Percentiles rank a stretch among this genome's conserved stretches.
Conservation (phyloP, 2,888 invertebrate genomes). For the Nymphalis polychloros region DNA sequence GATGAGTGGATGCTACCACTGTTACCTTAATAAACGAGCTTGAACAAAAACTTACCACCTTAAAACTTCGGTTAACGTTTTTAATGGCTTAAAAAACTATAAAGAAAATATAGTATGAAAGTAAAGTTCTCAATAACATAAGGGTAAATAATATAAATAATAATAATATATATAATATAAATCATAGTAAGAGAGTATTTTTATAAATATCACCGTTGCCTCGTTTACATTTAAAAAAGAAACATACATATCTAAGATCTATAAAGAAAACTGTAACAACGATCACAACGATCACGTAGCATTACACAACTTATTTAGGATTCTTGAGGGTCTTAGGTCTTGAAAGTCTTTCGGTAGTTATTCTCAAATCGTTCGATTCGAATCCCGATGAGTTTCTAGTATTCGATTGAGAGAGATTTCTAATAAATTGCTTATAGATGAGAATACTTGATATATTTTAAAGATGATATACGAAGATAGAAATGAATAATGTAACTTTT, state of each 20-base stretch:
- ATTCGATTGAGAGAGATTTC: not conserved
- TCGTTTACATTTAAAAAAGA: constrained; percentile 5
- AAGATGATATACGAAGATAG: too few relatives aligned
- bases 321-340: constrained; percentile 40
- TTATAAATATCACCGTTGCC: not conserved
- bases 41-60: too few relatives aligned
- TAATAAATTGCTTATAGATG: too few relatives aligned
- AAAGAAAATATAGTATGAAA: not conserved
- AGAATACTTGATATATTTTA: too few relatives aligned
- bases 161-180: too few relatives aligned
- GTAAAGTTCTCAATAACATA: not conserved
- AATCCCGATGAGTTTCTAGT: not conserved
- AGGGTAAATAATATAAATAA: too few relatives aligned
- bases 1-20: too few relatives aligned
- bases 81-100: too few relatives aligned
- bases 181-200: not conserved
- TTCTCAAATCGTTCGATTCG: constrained; percentile 9
- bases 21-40: too few relatives aligned
- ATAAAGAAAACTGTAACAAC: constrained; percentile 24
- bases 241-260: constrained; percentile 11
- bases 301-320: constrained; percentile 52
- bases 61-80: too few relatives aligned
- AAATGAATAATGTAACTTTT: too few relatives aligned
- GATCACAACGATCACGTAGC: constrained; percentile 35
- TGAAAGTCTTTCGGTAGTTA: constrained; percentile 1